These are phyloP conservation scores for Elachura formosa DNA, from an alignment of 2,113 vertebrate genomes.

Conservation along the genomic window DNA sequence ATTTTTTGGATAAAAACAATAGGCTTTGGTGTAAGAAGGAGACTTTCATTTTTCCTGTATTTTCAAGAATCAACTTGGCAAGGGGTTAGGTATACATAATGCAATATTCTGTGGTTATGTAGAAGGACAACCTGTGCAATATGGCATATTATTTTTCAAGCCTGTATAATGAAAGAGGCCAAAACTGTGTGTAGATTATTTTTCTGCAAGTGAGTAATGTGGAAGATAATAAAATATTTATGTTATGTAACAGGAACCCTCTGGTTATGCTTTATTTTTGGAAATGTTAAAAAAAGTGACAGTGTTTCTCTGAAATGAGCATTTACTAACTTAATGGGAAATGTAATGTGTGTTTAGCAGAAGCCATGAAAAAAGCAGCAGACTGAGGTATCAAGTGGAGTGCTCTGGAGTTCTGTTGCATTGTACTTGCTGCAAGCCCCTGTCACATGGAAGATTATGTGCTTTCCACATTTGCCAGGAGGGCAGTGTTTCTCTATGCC, in stretches of 20 bases:
- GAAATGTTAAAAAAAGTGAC: background rate
- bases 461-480: background rate
- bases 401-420: background rate
- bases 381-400: background rate
- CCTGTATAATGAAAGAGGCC: background rate
- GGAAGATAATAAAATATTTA: constrained; percentile 54
- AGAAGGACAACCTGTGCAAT: background rate
- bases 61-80: background rate
- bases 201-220: background rate
- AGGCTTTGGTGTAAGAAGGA: background rate
- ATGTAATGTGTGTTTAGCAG: background rate
- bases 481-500: background rate
- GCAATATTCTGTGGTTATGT: background rate
- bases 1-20: background rate
- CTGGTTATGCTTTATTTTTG: constrained; percentile 45
- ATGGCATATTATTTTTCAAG: background rate
- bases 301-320: constrained; percentile 16
- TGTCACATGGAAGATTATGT: background rate
- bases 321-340: background rate
- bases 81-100: background rate
- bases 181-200: background rate
- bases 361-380: background rate
- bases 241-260: constrained; percentile 19
- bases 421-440: background rate
- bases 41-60: background rate